Evolutionary conservation across 2,113 vertebrate genomes (phyloP).

Genomic region (Hyla sarda): DNA sequence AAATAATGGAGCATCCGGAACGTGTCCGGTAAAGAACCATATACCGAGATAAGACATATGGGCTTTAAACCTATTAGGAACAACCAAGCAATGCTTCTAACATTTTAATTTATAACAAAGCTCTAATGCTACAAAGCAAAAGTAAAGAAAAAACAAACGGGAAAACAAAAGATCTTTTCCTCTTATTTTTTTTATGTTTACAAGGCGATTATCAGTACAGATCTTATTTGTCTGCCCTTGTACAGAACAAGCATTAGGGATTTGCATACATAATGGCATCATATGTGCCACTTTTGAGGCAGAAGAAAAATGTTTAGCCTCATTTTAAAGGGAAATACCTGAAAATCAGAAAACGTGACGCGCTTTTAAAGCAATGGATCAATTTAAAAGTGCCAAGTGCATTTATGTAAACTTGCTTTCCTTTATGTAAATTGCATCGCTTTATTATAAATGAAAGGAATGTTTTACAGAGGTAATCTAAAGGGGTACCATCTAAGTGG

Average conservation of each 20-base stretch:
- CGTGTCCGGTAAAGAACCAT: not conserved
- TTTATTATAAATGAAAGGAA: conserved; percentile 28
- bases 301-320: not conserved
- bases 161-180: not conserved
- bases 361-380: not conserved
- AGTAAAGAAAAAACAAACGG: not conserved
- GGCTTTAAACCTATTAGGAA: not conserved
- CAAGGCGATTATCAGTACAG: not conserved
- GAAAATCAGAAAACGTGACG: not conserved
- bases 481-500: not conserved
- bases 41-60: no score
- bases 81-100: not conserved
- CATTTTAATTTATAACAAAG: not conserved
- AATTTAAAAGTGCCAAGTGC: not conserved
- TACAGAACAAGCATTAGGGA: not conserved
- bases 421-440: conserved; percentile 31
- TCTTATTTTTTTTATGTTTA: not conserved
- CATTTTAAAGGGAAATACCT: not conserved
- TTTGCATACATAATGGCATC: conserved; percentile 37
- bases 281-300: conserved; percentile 27
- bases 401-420: not conserved
- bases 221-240: conserved; percentile 20
- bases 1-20: no score
- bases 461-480: not conserved
- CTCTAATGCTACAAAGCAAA: not conserved